These are phyloP conservation scores for Spilarctia lutea DNA, from an alignment of 2,888 invertebrate genomes.

Conservation along the genomic window DNA sequence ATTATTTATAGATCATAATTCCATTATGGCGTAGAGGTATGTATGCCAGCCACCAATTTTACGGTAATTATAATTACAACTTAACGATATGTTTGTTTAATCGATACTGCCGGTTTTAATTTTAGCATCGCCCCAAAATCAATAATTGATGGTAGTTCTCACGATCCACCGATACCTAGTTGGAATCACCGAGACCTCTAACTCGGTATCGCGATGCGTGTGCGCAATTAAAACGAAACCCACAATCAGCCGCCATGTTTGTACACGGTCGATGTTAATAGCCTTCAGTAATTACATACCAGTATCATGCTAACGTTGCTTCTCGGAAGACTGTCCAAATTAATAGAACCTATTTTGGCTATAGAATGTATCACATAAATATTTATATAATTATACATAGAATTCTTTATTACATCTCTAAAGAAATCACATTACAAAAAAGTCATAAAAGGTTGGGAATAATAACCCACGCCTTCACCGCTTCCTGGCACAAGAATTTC, in stretches of 20 bases:
- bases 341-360: conserved; percentile 82
- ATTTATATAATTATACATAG: conserved; percentile 50
- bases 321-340: conserved; percentile 85
- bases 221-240: conserved; percentile 86
- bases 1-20: conserved; percentile 41
- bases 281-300: conserved; percentile 85
- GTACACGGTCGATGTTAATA: conserved; percentile 86
- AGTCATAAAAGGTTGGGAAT: conserved; percentile 59
- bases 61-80: conserved; percentile 43
- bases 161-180: conserved; percentile 73
- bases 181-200: conserved; percentile 78
- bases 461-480: conserved; percentile 66
- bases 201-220: conserved; percentile 81
- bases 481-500: conserved; percentile 72
- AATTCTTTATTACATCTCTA: conserved; percentile 47
- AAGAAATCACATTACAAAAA: conserved; percentile 44
- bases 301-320: conserved; percentile 81
- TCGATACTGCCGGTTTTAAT: conserved; percentile 37
- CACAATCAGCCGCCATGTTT: conserved; percentile 86
- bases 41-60: conserved; percentile 34
- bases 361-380: conserved; percentile 57
- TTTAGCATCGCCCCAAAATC: conserved; percentile 65
- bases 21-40: conserved; percentile 16
- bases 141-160: conserved; percentile 80
- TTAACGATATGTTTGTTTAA: conserved; percentile 48